Evolutionary conservation across 2,888 invertebrate species (phyloP).

Genomic region (Eilema sororculum): DNA sequence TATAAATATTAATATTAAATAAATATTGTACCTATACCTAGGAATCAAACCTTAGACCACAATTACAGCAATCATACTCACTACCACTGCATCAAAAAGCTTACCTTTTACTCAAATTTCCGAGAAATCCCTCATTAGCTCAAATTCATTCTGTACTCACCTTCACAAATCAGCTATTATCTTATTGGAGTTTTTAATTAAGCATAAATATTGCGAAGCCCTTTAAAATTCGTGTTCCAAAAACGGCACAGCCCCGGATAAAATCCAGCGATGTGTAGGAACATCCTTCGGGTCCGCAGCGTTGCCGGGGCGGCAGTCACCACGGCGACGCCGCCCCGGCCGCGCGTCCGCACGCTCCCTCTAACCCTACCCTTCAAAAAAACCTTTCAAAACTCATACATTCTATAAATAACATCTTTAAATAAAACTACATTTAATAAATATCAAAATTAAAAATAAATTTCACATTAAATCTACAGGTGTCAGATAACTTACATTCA

Average conservation of each 20-base stretch:
- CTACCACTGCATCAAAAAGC: not conserved
- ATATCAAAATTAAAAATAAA: conserved; percentile 24
- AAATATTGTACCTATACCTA: too few species aligned
- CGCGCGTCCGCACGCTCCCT: conserved; percentile 39
- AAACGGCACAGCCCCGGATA: conserved; percentile 23
- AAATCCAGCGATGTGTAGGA: conserved; percentile 31
- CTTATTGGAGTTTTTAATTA: conserved; percentile 12
- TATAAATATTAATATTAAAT: too few species aligned
- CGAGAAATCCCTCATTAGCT: too few species aligned
- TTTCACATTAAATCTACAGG: conserved; percentile 55
- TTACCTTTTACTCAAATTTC: not conserved
- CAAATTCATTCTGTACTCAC: not conserved
- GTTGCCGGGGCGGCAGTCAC: conserved; percentile 44
- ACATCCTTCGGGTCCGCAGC: conserved; percentile 40
- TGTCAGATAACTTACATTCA: conserved; percentile 45
- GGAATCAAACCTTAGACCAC: too few species aligned
- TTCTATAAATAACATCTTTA: conserved; percentile 25
- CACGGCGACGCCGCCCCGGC: conserved; percentile 42
- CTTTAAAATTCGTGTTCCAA: conserved; percentile 22
- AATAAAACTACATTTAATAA: conserved; percentile 19
- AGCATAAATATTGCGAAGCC: conserved; percentile 5
- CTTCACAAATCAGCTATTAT: not conserved
- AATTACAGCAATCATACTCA: not conserved
- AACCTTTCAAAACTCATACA: conserved; percentile 34
- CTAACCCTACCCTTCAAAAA: conserved; percentile 35